Percentiles rank a stretch among this genome's conserved stretches.
phyloP scores from a whole-genome alignment of 2,888 invertebrate genomes.

The Timandra comae region DNA sequence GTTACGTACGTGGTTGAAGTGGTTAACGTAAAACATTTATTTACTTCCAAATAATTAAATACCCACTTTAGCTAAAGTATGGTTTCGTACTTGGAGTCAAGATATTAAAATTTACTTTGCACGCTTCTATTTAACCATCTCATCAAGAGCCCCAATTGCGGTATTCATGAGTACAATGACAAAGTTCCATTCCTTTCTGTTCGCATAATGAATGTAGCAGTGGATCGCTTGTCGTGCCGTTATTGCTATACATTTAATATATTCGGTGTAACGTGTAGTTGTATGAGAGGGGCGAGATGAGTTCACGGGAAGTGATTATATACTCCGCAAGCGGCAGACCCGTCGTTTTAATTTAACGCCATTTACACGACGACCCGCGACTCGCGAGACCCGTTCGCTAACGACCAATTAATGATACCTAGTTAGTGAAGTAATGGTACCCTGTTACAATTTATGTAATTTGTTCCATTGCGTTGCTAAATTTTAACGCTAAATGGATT shows the following conservation, averaged over 20 bases:
- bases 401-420: conserved; percentile 40
- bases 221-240: neutral
- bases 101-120: neutral
- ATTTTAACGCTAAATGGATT: too few relatives aligned
- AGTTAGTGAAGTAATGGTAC: conserved; percentile 21
- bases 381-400: conserved; percentile 26
- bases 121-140: neutral
- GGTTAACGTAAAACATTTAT: too few relatives aligned
- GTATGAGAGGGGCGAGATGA: conserved; percentile 3
- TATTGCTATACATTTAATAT: neutral
- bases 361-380: conserved; percentile 30
- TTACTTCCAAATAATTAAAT: too few relatives aligned
- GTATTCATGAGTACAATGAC: conserved; percentile 1
- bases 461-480: conserved; percentile 2
- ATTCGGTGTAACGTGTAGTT: neutral
- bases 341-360: conserved; percentile 44
- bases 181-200: conserved; percentile 1
- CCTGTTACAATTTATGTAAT: conserved; percentile 5
- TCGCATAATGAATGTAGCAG: neutral
- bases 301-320: conserved; percentile 32
- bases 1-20: too few relatives aligned
- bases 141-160: neutral
- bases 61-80: too few relatives aligned
- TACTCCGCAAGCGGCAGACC: conserved; percentile 28
- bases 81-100: too few relatives aligned